Percentiles rank a stretch among this genome's conserved stretches.
Evolutionary conservation across 2,113 vertebrate species (phyloP).

Genomic region (Onychorhynchus coronatus): DNA sequence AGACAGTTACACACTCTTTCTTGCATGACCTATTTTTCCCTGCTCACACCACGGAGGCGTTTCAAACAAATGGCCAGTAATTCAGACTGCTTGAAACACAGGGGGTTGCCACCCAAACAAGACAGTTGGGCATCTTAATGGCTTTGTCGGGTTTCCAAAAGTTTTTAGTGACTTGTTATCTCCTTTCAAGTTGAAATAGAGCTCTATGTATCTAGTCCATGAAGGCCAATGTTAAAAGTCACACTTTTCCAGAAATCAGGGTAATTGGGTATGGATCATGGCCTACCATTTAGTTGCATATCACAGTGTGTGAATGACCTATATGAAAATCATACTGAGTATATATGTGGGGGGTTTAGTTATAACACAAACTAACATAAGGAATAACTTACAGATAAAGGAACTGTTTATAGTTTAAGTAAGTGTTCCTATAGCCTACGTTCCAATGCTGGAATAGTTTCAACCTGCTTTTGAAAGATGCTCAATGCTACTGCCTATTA

Average conservation of each 20-base stretch:
- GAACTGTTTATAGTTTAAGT: neutral
- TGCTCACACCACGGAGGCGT: neutral
- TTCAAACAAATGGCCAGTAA: slow-evolving; percentile 19
- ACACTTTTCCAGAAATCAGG: neutral
- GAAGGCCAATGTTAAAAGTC: neutral
- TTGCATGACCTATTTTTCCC: slow-evolving; percentile 49
- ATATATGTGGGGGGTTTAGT: neutral
- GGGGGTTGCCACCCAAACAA: slow-evolving; percentile 15
- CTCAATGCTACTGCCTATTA: neutral
- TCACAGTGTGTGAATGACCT: neutral
- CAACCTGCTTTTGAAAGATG: neutral
- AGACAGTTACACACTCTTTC: slow-evolving; percentile 14
- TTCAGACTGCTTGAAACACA: neutral
- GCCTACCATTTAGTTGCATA: neutral
- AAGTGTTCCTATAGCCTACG: neutral
- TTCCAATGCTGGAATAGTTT: neutral
- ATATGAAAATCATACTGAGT: neutral
- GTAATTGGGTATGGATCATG: neutral
- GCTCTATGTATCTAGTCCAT: neutral
- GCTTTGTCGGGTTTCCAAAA: neutral
- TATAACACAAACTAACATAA: neutral
- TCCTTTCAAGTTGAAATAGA: neutral
- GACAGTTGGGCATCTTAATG: neutral
- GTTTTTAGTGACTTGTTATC: neutral
- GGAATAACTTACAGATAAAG: neutral